Evolutionary conservation across 2,113 vertebrate species (phyloP), one percentile per base, ranked within the genome.

Genomic region (Trematomus loennbergii): DNA sequence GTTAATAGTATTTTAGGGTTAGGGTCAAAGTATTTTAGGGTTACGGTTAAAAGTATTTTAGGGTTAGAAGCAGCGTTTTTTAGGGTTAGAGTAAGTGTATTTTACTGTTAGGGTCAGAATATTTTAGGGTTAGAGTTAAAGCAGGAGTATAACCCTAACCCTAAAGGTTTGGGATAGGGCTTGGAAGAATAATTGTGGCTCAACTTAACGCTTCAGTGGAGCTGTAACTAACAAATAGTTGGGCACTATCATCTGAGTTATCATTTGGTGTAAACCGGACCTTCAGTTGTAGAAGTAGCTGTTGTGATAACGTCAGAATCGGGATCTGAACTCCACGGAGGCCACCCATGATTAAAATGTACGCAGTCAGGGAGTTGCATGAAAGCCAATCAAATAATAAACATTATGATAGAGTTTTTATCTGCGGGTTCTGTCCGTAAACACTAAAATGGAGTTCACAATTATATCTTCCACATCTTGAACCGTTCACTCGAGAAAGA

Each of bases 271-370:
- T 33, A 9, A 69, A 53, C 16, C 16, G 8, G 48, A 36, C 62
- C 62, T 62, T 53, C 49, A 78, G 45, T 72, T 62, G 69, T 4
- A 4, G 29, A 29, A 4, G 29, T 29, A 29, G 53, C 15, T 6
- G 20, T 55, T 16, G 49, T 40, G 48, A 33, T 29, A 20, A 46
- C 69, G 54, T 59, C 60, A 69, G 69, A 57, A 33, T 1, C 6
- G 9, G 33, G 49, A 67, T 49, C 57, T 55, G 52, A 60, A 70
- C 54, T 72, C 36, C 22, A 18, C 18, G 12, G 36, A 36, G 82
- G 61, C 81, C 89, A 80, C 83, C 85, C 75, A 55, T 55, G 81
- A 59, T 55, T 3, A 36, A 61, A 61, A 49, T 29, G 20, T 16
- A 29, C 11, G 1, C n/a, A 40, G 69, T 45, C 9, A 8, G 36